Conservation (phyloP, 2,113 vertebrate species). For the Pionites leucogaster region DNA sequence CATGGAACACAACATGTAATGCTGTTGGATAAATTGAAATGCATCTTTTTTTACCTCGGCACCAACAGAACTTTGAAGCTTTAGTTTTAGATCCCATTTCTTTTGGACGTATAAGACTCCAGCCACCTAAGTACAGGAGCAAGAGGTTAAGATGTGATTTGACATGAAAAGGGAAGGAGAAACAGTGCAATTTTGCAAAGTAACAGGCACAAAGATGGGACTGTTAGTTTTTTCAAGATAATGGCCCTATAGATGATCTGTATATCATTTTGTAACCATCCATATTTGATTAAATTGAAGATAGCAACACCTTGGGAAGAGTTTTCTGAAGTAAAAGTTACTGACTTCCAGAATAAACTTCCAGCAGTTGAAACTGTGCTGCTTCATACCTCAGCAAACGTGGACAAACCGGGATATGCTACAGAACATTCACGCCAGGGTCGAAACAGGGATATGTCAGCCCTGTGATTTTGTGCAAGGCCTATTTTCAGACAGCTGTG, state of each 20-base stretch:
- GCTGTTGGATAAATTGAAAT: not conserved
- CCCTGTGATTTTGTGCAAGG: not conserved
- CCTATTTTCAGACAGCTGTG: not conserved
- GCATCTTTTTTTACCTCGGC: not conserved
- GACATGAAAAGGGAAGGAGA: not conserved
- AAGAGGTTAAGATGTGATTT: not conserved
- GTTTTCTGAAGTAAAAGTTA: not conserved
- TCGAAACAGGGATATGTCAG: not conserved
- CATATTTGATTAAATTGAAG: not conserved
- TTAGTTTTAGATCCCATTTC: not conserved
- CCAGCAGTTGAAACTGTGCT: not conserved
- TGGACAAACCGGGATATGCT: not conserved
- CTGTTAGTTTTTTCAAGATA: not conserved
- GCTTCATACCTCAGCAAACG: accelerated
- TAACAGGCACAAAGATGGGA: not conserved
- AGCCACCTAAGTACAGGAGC: not conserved
- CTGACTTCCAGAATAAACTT: not conserved
- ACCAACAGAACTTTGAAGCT: not conserved
- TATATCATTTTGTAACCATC: not conserved
- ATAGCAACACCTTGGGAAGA: not conserved
- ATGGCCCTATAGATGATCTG: not conserved
- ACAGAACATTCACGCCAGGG: accelerated
- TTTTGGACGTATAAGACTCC: not conserved
- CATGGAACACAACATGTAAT: not conserved
- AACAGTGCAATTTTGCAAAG: not conserved